A percentile compares a stretch with the other conserved stretches of the same genome.
Conservation (phyloP, 2,888 invertebrate genomes). For the Mayetiola destructor region DNA sequence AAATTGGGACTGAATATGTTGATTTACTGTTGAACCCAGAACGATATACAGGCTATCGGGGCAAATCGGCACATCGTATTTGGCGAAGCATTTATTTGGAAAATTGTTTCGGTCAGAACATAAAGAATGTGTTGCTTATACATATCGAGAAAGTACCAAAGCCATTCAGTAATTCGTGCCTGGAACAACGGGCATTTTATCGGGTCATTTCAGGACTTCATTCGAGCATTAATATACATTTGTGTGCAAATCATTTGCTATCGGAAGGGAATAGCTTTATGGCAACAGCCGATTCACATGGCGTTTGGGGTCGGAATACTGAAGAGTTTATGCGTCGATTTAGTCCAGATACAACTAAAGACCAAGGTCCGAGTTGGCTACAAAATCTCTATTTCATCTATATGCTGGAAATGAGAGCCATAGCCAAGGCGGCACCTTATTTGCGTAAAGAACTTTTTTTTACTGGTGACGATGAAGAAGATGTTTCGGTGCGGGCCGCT, state of each 20-base stretch:
- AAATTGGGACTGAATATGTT: conserved; percentile 81
- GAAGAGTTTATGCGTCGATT: conserved; percentile 67
- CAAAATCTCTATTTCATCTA: conserved; percentile 95
- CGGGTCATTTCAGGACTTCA: conserved; percentile 95
- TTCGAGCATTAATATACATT: conserved; percentile 92
- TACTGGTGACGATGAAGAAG: conserved; percentile 78
- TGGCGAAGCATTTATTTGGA: conserved; percentile 97
- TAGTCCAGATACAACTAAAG: conserved; percentile 70
- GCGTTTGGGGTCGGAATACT: conserved; percentile 71
- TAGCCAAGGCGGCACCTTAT: conserved; percentile 84
- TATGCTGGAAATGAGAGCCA: conserved; percentile 80
- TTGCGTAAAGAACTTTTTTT: conserved; percentile 75
- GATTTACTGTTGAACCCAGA: conserved; percentile 93
- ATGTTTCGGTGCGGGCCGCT: conserved; percentile 70
- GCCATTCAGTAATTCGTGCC: conserved; percentile 56
- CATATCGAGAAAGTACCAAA: conserved; percentile 46
- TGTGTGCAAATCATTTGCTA: conserved; percentile 78
- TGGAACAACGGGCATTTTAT: conserved; percentile 95
- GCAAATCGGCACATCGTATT: conserved; percentile 83
- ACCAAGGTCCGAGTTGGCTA: conserved; percentile 84
- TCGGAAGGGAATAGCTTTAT: conserved; percentile 49
- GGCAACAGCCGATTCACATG: conserved; percentile 42
- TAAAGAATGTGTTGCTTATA: conserved; percentile 39
- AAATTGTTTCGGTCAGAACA: conserved; percentile 70
- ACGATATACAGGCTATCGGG: conserved; percentile 92